Evolutionary conservation across 2,888 invertebrate species (phyloP).

Genomic region (Aradus depressus): DNA sequence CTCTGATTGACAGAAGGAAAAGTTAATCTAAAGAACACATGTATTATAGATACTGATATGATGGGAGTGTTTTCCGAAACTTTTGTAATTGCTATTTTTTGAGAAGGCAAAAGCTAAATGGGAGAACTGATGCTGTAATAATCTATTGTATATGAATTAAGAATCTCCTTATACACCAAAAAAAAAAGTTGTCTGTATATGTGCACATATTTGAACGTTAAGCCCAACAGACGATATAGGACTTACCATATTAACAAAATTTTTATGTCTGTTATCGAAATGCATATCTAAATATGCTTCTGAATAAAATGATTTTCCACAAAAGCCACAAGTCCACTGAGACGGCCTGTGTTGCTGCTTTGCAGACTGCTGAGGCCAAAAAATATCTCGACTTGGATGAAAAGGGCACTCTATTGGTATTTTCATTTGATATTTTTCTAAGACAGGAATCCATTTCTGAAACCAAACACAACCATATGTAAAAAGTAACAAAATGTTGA

Average conservation of each 20-base stretch:
- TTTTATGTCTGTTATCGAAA: slow-evolving; percentile 79
- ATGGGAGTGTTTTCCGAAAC: no score
- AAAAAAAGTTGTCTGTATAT: not conserved
- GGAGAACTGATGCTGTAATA: no score
- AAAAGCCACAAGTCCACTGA: slow-evolving; percentile 83
- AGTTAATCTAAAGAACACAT: not conserved
- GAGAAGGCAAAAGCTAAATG: no score
- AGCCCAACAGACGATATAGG: not conserved
- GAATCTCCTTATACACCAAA: not conserved
- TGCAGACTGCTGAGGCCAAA: slow-evolving; percentile 74
- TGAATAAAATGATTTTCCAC: slow-evolving; percentile 84
- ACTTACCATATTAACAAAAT: slow-evolving; percentile 66
- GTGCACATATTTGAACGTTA: not conserved
- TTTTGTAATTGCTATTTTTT: no score
- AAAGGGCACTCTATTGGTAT: slow-evolving; percentile 82
- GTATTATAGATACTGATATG: no score
- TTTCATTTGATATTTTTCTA: slow-evolving; percentile 78
- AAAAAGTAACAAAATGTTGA: not conserved
- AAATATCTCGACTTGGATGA: slow-evolving; percentile 76
- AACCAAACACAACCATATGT: slow-evolving; percentile 13
- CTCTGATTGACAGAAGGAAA: no score
- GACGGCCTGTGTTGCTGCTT: slow-evolving; percentile 75
- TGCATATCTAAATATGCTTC: slow-evolving; percentile 77
- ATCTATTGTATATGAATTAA: no score
- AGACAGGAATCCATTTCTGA: slow-evolving; percentile 76